Evolutionary conservation across 2,113 vertebrate species (phyloP).

Genomic region (Eptesicus fuscus): DNA sequence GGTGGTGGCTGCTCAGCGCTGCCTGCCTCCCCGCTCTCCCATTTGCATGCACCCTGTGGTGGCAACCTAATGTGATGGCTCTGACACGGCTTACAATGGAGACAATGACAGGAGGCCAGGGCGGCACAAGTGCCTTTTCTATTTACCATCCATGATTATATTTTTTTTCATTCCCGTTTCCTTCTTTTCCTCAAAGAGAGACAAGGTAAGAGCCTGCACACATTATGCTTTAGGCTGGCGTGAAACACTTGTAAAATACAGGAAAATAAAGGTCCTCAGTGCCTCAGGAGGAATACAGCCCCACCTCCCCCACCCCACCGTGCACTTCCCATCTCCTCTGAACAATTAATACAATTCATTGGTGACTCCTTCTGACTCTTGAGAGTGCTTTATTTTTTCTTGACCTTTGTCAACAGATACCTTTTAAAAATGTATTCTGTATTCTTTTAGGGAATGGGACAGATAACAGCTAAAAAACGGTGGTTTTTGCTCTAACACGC

Average conservation of each 20-base stretch:
- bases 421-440: constrained; percentile 35
- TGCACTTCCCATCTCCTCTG: background rate
- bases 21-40: constrained; percentile 35
- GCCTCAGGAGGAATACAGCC: background rate
- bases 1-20: constrained; percentile 74
- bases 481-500: background rate
- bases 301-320: background rate
- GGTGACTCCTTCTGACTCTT: background rate
- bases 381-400: background rate
- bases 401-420: constrained; percentile 45
- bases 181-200: constrained; percentile 33
- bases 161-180: background rate
- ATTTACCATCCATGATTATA: constrained; percentile 44
- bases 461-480: constrained; percentile 34
- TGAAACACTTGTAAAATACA: background rate
- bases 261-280: background rate
- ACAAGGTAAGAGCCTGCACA: background rate
- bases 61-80: constrained; percentile 43
- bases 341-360: constrained; percentile 8
- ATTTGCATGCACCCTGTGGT: constrained; percentile 71
- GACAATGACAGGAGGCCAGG: constrained; percentile 53
- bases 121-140: constrained; percentile 40
- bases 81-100: constrained; percentile 40
- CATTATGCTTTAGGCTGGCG: background rate
- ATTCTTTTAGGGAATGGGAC: constrained; percentile 39